phyloP scores from a whole-genome alignment of 2,113 vertebrate genomes.

The Rattus rattus region DNA sequence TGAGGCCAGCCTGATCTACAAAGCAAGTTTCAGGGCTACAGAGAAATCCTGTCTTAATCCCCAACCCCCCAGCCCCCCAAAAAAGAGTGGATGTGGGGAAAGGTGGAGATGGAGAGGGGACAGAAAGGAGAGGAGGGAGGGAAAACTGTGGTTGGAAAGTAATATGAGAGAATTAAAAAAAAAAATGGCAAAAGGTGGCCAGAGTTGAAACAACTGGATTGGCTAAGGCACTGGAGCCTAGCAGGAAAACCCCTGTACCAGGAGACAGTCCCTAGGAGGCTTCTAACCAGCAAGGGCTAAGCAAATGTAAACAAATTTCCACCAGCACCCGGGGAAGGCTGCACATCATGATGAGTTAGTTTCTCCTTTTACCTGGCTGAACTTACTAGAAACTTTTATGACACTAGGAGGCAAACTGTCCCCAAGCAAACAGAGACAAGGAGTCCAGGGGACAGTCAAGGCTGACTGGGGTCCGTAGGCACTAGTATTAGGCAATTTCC shows the following conservation, averaged over 20 bases:
- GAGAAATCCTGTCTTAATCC: not conserved
- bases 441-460: too few species aligned
- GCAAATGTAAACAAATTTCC: not conserved
- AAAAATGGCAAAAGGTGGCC: not conserved
- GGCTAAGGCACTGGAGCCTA: not conserved
- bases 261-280: not conserved
- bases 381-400: not conserved
- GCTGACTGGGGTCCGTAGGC: not conserved
- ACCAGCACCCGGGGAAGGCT: not conserved
- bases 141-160: not conserved
- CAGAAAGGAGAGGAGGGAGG: not conserved
- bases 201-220: not conserved
- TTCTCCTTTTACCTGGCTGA: slow-evolving; percentile 14
- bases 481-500: not conserved
- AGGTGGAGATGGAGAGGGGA: not conserved
- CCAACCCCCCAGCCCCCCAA: not conserved
- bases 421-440: not conserved
- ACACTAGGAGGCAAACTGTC: not conserved
- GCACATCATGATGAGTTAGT: not conserved
- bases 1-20: not conserved
- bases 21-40: not conserved
- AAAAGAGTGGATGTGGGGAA: not conserved
- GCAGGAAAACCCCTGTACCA: not conserved
- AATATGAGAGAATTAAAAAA: not conserved
- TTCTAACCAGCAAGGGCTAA: not conserved